phyloP scores from a whole-genome alignment of 2,797 vertebrate genomes.

The Chaetodon trifasciatus region DNA sequence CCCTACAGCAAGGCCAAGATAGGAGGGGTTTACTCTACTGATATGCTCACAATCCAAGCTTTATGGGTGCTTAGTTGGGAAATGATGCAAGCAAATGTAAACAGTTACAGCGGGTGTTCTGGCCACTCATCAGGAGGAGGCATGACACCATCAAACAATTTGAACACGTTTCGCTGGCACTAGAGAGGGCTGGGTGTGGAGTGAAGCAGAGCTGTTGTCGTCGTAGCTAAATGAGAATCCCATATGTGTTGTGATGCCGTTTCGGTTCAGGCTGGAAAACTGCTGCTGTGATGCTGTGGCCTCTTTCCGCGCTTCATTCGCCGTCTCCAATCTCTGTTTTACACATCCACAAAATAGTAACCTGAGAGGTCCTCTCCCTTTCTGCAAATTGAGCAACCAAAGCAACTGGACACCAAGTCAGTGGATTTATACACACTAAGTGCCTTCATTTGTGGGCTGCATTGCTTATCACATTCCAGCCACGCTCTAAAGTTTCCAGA shows the following conservation, averaged over 20 bases:
- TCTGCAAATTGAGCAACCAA: neutral
- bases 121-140: slow-evolving; percentile 21
- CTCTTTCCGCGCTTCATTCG: neutral
- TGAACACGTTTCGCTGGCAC: slow-evolving; percentile 32
- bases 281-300: slow-evolving; percentile 4
- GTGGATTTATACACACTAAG: neutral
- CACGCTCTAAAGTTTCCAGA: neutral
- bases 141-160: slow-evolving; percentile 32
- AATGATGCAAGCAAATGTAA: slow-evolving; percentile 39
- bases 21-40: slow-evolving; percentile 13
- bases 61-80: slow-evolving; percentile 22
- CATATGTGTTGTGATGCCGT: slow-evolving; percentile 40
- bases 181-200: slow-evolving; percentile 7
- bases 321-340: slow-evolving; percentile 1
- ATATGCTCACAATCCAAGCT: slow-evolving; percentile 29
- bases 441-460: neutral
- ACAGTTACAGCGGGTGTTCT: slow-evolving; percentile 42
- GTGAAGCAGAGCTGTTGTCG: slow-evolving; percentile 26
- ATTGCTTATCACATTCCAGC: neutral
- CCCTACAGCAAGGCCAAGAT: slow-evolving; percentile 12
- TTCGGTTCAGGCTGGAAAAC: slow-evolving; percentile 21
- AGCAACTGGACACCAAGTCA: slow-evolving; percentile 17
- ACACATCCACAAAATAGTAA: slow-evolving; percentile 6
- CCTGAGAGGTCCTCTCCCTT: slow-evolving; percentile 15
- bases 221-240: slow-evolving; percentile 30